Base-by-base conservation (phyloP, 1,140 invertebrate species). In the Zaprionus nigranus region DNA sequence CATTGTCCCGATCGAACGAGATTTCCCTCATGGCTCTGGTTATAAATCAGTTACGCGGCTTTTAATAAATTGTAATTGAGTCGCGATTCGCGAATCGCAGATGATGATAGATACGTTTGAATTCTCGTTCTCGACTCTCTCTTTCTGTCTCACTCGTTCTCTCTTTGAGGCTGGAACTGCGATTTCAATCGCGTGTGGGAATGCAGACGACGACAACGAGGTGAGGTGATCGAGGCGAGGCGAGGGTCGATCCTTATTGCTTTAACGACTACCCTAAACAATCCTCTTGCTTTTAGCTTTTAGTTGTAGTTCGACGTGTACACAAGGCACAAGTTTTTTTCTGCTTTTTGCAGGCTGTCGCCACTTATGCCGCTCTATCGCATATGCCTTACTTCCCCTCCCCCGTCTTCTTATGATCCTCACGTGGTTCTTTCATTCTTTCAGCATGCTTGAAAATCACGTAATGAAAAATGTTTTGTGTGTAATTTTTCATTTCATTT, bases 11-110 rank as follows among this genome's bases (percentile, higher is more conserved):
- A 51, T 51, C 20, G 46, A 51, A 20, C 11, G 40, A 46, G 40
- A 22, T 51, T 51, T 51, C 20, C 46, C 46, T 51, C 46, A 51
- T 51, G 63, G 46, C 68, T 58, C 26, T 64, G 84, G 79, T 86
- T 88, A 88, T 88, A 88, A 88, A 88, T 88, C 85, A 88, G 86
- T 90, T 88, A 85, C 68, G 84, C 84, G 78, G 72, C 85, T 88
- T 88, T 88, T 90, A 88, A 87, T 87, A 90, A 88, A 88, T 90
- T 88, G 85, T 88, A 88, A 88, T 88, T 88, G 85, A 88, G 85
- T 88, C 85, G 85, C 85, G 85, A 85, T 76, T 82, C 78, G 79
- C 82, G 82, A 71, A 46, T 46, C 40, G 40, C 73, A 83, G 30
- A 64, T 58, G 40, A 75, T 83, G 85, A 88, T 88, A 90, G 86